Evolutionary conservation across 2,888 invertebrate species (phyloP).

Genomic region (Caenorhabditis virilis): DNA sequence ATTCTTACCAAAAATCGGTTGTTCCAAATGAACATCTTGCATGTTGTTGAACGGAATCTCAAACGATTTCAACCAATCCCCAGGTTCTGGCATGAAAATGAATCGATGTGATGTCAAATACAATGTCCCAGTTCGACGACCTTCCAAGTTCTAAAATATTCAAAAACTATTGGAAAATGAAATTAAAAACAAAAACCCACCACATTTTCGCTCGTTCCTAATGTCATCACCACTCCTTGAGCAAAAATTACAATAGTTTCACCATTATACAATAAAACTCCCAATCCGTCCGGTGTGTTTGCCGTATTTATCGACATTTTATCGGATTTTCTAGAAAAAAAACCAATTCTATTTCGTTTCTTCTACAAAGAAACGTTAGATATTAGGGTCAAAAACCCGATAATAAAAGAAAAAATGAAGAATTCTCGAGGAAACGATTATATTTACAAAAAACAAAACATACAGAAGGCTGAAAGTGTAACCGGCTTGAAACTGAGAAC

Average conservation of each 20-base stretch:
- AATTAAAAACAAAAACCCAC: slow-evolving; percentile 74
- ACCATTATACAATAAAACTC: slow-evolving; percentile 91
- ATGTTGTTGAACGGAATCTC: slow-evolving; percentile 87
- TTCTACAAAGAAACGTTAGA: background rate
- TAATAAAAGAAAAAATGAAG: slow-evolving; percentile 1
- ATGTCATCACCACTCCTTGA: slow-evolving; percentile 42
- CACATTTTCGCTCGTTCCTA: slow-evolving; percentile 70
- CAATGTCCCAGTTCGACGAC: slow-evolving; percentile 76
- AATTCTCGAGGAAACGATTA: background rate
- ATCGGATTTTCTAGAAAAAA: background rate
- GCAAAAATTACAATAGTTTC: slow-evolving; percentile 72
- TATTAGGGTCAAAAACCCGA: too few species aligned
- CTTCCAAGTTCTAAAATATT: slow-evolving; percentile 46
- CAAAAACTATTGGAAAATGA: background rate
- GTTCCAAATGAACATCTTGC: slow-evolving; percentile 86
- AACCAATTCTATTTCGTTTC: background rate
- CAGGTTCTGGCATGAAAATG: slow-evolving; percentile 56
- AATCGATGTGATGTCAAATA: slow-evolving; percentile 89
- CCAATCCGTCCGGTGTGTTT: slow-evolving; percentile 84
- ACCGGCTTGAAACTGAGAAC: background rate
- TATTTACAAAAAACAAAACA: background rate
- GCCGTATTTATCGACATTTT: slow-evolving; percentile 92
- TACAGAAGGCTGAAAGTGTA: too few species aligned
- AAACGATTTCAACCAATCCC: slow-evolving; percentile 76
- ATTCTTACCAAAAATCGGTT: slow-evolving; percentile 84